phyloP scores from a whole-genome alignment of 1,140 invertebrate species.

The Chrysopa pallens region DNA sequence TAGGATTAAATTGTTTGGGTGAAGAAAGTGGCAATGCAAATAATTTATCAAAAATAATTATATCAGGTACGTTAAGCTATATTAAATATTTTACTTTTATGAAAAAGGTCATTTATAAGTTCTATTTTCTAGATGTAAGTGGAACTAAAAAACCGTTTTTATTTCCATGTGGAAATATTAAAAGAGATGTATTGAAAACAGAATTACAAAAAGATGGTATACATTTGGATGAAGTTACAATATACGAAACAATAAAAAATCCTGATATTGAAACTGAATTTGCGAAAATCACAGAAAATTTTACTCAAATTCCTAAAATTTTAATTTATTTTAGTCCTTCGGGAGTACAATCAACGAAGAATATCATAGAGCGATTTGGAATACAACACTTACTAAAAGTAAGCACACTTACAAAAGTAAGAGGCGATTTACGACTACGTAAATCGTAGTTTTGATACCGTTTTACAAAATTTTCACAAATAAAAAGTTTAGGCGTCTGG shows the following conservation, averaged over 20 bases:
- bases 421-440: no score
- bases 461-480: no score
- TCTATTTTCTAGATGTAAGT: conserved; percentile 9
- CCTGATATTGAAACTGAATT: conserved; percentile 17
- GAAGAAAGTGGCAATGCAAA: conserved; percentile 24
- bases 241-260: conserved; percentile 21
- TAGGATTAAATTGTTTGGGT: conserved; percentile 17
- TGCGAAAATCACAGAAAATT: conserved; percentile 11
- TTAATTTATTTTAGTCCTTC: conserved; percentile 29
- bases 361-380: neutral
- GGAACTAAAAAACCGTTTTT: conserved; percentile 20
- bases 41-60: conserved; percentile 21
- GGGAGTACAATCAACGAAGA: conserved; percentile 17
- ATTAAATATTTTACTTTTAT: neutral
- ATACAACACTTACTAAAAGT: no score
- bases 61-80: conserved; percentile 14
- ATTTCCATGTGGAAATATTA: conserved; percentile 27
- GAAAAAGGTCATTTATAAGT: no score
- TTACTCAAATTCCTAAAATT: conserved; percentile 15
- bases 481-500: no score
- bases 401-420: no score
- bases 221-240: conserved; percentile 16
- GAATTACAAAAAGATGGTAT: conserved; percentile 16
- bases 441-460: no score
- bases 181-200: conserved; percentile 19